These are phyloP conservation scores for Lasaia peninsularis DNA, from an alignment of 1,140 invertebrate species.

Conservation along the genomic window DNA sequence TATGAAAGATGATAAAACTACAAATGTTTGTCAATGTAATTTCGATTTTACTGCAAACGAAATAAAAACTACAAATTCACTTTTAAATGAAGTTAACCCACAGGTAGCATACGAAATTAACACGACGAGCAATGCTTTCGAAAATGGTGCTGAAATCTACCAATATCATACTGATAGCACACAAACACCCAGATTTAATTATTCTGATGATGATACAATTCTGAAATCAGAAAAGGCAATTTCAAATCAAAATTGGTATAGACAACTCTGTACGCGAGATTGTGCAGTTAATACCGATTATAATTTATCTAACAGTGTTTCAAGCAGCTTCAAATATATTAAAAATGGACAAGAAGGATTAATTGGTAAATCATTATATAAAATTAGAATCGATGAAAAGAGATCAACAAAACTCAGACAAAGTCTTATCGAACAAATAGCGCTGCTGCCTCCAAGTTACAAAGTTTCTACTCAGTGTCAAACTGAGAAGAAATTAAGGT, in stretches of 20 bases:
- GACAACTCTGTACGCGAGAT: conserved; percentile 31
- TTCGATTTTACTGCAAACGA: not conserved
- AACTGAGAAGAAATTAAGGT: conserved; percentile 30
- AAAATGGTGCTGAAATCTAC: not conserved
- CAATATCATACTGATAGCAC: conserved; percentile 4
- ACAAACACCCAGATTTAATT: conserved; percentile 23
- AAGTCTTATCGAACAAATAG: conserved; percentile 36
- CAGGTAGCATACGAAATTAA: not conserved
- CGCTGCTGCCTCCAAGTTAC: conserved; percentile 27
- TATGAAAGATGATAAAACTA: conserved; percentile 7
- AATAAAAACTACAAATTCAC: conserved; percentile 2
- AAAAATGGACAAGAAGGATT: not conserved
- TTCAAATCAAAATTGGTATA: conserved; percentile 35
- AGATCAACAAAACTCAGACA: conserved; percentile 22
- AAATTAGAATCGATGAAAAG: conserved; percentile 20
- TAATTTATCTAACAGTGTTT: conserved; percentile 24
- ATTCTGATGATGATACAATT: conserved; percentile 15
- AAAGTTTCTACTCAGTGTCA: conserved; percentile 38
- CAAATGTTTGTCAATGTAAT: conserved; percentile 2
- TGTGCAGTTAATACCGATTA: conserved; percentile 31
- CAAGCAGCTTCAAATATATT: conserved; percentile 10
- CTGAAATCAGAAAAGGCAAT: conserved; percentile 28
- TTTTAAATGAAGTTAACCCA: not conserved
- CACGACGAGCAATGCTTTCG: not conserved
- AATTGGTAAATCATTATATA: conserved; percentile 11